Conservation (phyloP, 2,113 vertebrate species). For the Pteronura brasiliensis region DNA sequence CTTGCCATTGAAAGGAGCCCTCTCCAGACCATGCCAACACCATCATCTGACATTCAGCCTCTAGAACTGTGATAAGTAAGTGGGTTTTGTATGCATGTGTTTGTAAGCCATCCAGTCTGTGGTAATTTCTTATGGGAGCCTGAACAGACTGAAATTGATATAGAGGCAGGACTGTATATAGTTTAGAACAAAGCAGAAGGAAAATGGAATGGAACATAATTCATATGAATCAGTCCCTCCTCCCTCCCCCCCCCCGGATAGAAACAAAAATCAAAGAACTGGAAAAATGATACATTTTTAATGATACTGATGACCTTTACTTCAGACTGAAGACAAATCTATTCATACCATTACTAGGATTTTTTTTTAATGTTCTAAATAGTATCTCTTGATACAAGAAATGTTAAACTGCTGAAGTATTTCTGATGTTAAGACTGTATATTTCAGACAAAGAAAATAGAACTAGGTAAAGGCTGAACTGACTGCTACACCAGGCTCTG, state of each 20-base stretch:
- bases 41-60: neutral
- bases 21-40: too few species aligned
- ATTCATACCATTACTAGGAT: neutral
- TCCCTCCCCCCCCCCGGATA: rapidly evolving
- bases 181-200: neutral
- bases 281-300: neutral
- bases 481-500: neutral
- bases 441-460: neutral
- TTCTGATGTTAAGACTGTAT: neutral
- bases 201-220: neutral
- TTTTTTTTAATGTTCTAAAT: neutral
- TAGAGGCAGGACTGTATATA: neutral
- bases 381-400: neutral
- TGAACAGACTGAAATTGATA: neutral
- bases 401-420: neutral
- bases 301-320: neutral
- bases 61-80: neutral
- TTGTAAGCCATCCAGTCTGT: neutral
- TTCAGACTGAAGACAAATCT: neutral
- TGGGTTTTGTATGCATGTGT: neutral
- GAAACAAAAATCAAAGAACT: neutral
- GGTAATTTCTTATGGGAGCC: neutral
- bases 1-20: neutral
- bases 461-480: neutral
- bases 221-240: neutral